These are phyloP conservation scores for Camponotus floridanus DNA, from an alignment of 1,140 invertebrate genomes.

Conservation along the genomic window DNA sequence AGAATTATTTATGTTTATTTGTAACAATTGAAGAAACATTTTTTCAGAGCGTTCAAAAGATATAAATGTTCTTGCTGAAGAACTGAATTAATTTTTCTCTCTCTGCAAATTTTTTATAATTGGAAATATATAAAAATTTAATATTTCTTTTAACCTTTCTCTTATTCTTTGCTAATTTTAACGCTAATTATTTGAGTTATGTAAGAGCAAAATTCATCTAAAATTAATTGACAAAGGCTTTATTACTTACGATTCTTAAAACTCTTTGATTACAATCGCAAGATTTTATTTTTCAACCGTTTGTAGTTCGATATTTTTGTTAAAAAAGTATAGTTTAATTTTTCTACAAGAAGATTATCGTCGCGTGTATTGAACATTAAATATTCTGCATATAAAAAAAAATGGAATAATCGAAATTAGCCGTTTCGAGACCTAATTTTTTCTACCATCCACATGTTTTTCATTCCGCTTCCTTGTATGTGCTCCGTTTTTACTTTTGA, in stretches of 20 bases:
- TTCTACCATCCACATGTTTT: slow-evolving; percentile 42
- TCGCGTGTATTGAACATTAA: neutral
- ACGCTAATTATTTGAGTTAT: too few relatives aligned
- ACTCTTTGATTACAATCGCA: neutral
- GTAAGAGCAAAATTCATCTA: neutral
- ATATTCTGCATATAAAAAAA: neutral
- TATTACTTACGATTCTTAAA: neutral
- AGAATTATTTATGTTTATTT: neutral
- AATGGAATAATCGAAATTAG: slow-evolving; percentile 22
- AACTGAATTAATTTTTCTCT: slow-evolving; percentile 4
- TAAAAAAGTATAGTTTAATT: neutral
- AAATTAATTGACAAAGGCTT: neutral
- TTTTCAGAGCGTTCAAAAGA: neutral
- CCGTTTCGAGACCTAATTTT: neutral
- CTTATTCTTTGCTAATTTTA: too few relatives aligned
- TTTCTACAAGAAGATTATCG: neutral
- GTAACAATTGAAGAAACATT: neutral
- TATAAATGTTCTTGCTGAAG: neutral
- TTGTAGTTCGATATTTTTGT: neutral
- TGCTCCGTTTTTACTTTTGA: slow-evolving; percentile 23
- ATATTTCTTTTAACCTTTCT: too few relatives aligned
- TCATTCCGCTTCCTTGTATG: slow-evolving; percentile 40
- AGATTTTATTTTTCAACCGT: neutral
- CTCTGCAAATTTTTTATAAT: neutral
- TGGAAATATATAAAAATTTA: too few relatives aligned